These are phyloP conservation scores for Microcebus murinus DNA, from an alignment of 2,113 vertebrate genomes.

Conservation along the genomic window DNA sequence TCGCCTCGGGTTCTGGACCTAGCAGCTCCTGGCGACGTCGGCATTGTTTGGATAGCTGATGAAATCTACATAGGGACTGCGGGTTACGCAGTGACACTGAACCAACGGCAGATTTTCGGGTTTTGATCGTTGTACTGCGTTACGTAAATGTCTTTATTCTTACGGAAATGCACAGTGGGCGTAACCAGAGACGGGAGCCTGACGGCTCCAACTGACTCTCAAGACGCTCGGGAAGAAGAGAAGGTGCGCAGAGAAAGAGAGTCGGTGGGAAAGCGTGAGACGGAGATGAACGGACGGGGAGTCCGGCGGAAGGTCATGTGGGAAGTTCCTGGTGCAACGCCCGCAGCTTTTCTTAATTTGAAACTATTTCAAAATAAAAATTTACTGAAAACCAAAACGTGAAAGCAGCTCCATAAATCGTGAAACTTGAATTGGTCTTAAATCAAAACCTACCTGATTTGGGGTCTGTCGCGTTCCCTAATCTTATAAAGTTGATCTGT, in stretches of 20 bases:
- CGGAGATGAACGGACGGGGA: accelerated
- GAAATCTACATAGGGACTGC: no score
- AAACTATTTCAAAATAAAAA: not conserved
- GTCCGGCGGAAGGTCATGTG: not conserved
- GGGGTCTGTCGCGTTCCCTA: not conserved
- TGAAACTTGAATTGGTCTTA: not conserved
- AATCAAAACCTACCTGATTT: not conserved
- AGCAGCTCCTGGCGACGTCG: not conserved
- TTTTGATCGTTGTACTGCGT: not conserved
- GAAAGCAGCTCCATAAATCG: not conserved
- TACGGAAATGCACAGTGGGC: not conserved
- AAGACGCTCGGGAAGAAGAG: not conserved
- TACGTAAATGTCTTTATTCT: not conserved
- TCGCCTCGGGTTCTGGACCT: not conserved
- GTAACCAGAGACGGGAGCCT: accelerated
- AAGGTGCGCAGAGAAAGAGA: no score
- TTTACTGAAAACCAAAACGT: not conserved
- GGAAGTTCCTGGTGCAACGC: not conserved
- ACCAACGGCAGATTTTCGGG: not conserved
- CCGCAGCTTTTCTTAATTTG: not conserved
- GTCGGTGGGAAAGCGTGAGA: accelerated
- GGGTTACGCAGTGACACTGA: not conserved
- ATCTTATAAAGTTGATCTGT: not conserved
- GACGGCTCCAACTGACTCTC: not conserved
- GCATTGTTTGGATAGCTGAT: not conserved